Evolutionary conservation across 1,140 invertebrate species (phyloP), one percentile per base, ranked within the genome.

Genomic region (Zaprionus vittiger): DNA sequence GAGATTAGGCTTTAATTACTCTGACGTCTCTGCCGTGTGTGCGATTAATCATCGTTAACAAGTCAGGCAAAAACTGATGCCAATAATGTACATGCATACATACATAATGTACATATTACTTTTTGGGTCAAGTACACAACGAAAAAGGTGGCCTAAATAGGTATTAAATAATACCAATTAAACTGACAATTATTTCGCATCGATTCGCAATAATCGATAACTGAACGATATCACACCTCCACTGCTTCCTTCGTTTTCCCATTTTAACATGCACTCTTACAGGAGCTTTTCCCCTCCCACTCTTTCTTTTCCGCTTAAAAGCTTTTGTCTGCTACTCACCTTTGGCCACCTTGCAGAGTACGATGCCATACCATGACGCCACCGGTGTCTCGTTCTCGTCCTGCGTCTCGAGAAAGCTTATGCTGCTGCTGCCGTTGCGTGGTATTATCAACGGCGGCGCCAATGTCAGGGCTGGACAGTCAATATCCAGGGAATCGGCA

Each of bases 271-370:
- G 47, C 47, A n/a, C 15, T 49, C 47, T 34, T 34, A 5, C 15
- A 55, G n/a, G 44, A 62, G 67, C 67, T 62, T 70, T 70, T 31
- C 22, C 14, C 12, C 14, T 55, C 2, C 4, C 15, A 11, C 20
- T 26, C 15, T 44, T 1, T 26, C 12, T 15, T 17, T 15, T 14
- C 17, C 31, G 28, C 28, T 37, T 68, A n/a, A 7, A 61, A 56
- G 54, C 41, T 56, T 38, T 34, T 14, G n/a, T 54, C 17, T 44
- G 37, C 22, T 71, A 94, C 94, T 86, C 91, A 95, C 95, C 95
- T 95, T 95, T 95, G 93, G 94, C 94, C 91, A 94, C 94, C 91
- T 95, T 95, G 94, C 95, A 95, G 83, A 95, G 93, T 69, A 94
- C 95, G 69, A 95, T 93, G 82, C 95, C 95, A 87, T 94, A 95